Conservation (phyloP, 2,888 invertebrate genomes). For the Papilio gigon region DNA sequence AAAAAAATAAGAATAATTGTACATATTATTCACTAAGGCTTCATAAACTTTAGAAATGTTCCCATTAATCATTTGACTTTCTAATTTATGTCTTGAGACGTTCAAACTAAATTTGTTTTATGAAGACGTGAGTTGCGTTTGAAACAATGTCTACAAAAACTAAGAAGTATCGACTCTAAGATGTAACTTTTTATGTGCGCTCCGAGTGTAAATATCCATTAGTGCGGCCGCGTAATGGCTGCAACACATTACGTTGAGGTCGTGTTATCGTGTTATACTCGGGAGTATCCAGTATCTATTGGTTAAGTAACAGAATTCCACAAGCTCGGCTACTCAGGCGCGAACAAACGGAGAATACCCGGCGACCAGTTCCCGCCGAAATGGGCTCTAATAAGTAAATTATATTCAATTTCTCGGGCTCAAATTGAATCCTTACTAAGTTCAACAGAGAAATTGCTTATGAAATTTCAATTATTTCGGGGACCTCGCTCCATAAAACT, state of each 20-base stretch:
- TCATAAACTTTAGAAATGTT: conserved; percentile 3
- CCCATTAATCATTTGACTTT: conserved; percentile 32
- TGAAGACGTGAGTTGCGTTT: conserved; percentile 29
- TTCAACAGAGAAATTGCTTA: conserved; percentile 44
- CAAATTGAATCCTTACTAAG: conserved; percentile 42
- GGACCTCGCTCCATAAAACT: conserved; percentile 36
- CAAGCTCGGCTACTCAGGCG: conserved; percentile 41
- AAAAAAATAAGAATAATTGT: background rate
- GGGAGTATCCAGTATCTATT: conserved; percentile 22
- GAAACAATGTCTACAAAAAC: conserved; percentile 41
- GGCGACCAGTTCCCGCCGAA: conserved; percentile 15
- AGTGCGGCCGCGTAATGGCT: conserved; percentile 64
- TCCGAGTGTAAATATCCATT: conserved; percentile 73
- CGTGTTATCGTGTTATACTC: conserved; percentile 57
- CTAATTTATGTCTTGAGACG: conserved; percentile 42
- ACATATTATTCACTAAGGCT: conserved; percentile 7
- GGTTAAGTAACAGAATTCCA: conserved; percentile 31
- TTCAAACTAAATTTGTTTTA: conserved; percentile 36
- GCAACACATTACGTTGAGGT: conserved; percentile 65
- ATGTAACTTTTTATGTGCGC: conserved; percentile 70
- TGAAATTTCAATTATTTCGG: conserved; percentile 45
- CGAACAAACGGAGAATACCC: conserved; percentile 18
- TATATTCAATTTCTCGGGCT: conserved; percentile 36
- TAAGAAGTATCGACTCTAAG: conserved; percentile 58
- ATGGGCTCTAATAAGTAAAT: conserved; percentile 37